Base-by-base conservation (phyloP, 1,140 invertebrate species). In the Radopholus similis region DNA sequence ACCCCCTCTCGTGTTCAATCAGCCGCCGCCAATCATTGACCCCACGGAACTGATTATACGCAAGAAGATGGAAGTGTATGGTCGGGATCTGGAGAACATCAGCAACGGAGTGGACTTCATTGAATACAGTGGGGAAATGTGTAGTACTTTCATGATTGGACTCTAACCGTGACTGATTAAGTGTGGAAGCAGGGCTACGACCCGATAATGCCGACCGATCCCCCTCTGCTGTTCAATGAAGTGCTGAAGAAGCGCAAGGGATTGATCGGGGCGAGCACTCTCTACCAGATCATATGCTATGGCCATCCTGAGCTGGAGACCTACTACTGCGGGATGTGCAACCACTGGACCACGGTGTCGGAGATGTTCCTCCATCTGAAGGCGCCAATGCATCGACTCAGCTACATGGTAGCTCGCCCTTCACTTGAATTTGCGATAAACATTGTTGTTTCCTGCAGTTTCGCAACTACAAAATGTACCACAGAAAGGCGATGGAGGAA, bases 401-500 rank as follows among this genome's bases (percentile, higher is more conserved):
- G 70, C 21, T 68, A 68, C 30, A 70, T 68, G 66, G 66, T 68
- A 68, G 13, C 11, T 37, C 32, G 23, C 18, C 13, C 37, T 26
- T 9, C 6, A 63, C 23, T 44, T 63, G 2, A 4, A 9, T 65
- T 57, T 21, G n/a, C 15, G 1, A 58, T 58, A 26, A 8, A 21
- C 26, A 55, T 63, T 63, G 1, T 66, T 63, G 3, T 13, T 65
- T 63, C 4, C 23, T 55, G 40, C 35, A 68, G 66, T 72, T 51
- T 15, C 47, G 66, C 37, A 68, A 68, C 66, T 68, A 68, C 68
- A 68, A 68, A 72, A 69, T 70, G 37, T 68, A 68, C 30, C 68
- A 68, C 30, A 21, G 37, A 23, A 69, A 71, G 21, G 66, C 66
- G 30, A 42, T 70, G 66, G 66, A 70, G 8, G 66, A 68, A 68